These are phyloP conservation scores for Spongia lamella DNA, from an alignment of 37 sponge, comb jelly and placozoan genomes.

Conservation along the genomic window DNA sequence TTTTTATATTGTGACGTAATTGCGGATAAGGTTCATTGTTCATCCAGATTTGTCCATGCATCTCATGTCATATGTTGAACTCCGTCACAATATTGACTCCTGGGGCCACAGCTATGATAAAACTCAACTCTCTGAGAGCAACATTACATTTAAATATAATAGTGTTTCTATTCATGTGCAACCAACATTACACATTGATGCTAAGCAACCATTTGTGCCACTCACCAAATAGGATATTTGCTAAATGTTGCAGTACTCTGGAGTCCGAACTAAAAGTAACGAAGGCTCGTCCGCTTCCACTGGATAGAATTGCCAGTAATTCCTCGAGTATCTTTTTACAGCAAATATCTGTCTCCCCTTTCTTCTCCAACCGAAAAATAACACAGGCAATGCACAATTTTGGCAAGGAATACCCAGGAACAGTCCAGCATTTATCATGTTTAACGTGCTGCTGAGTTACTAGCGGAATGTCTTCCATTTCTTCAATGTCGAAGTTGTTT, in stretches of 20 bases:
- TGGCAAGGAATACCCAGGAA: slow-evolving; percentile 53
- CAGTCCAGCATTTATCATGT: slow-evolving; percentile 61
- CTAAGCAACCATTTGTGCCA: too few species aligned
- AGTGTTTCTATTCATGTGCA: too few species aligned
- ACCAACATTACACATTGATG: too few species aligned
- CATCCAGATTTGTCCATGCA: too few species aligned
- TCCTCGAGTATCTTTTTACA: slow-evolving; percentile 54
- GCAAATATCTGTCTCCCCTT: slow-evolving; percentile 12
- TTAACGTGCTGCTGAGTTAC: slow-evolving; percentile 51
- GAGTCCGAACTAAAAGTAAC: slow-evolving; percentile 15
- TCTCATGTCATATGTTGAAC: too few species aligned
- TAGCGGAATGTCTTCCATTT: slow-evolving; percentile 17
- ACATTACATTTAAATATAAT: too few species aligned
- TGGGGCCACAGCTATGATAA: too few species aligned
- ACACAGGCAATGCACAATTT: slow-evolving; percentile 65
- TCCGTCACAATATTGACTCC: too few species aligned
- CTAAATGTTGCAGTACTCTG: slow-evolving; percentile 45
- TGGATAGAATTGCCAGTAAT: slow-evolving; percentile 32
- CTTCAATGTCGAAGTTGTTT: too few species aligned
- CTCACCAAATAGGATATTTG: slow-evolving; percentile 43
- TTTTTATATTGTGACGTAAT: too few species aligned
- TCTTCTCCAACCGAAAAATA: slow-evolving; percentile 40
- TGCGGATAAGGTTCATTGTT: too few species aligned
- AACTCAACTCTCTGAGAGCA: too few species aligned
- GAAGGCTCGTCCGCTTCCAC: background rate